A percentile compares a stretch with the other conserved stretches of the same genome.
Evolutionary conservation across 2,888 invertebrate genomes (phyloP).

Genomic region (Tipula vernalis): DNA sequence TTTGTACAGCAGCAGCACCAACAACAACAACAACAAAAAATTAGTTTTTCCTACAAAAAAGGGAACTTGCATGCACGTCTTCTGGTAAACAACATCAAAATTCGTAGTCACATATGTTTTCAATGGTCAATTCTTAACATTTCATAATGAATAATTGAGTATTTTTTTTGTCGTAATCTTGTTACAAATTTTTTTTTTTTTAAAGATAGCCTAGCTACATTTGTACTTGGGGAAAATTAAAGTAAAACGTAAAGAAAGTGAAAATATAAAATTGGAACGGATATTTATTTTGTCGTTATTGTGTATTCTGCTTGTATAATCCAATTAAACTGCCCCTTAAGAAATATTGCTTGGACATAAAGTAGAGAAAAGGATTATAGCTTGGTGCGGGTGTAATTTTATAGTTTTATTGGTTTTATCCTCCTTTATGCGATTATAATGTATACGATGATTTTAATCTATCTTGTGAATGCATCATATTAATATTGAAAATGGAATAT

Average conservation of each 20-base stretch:
- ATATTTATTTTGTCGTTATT: background rate
- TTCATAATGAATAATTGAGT: background rate
- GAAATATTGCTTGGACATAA: background rate
- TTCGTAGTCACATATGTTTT: background rate
- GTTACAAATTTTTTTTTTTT: background rate
- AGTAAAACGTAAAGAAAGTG: background rate
- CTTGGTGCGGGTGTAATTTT: background rate
- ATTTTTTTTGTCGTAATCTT: background rate
- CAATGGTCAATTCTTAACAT: slow-evolving; percentile 4
- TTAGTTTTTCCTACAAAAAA: background rate
- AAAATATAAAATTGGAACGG: background rate
- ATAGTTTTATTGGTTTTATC: background rate
- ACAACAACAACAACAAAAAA: background rate
- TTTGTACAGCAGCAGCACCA: background rate
- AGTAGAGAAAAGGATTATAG: background rate
- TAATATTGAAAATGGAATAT: background rate
- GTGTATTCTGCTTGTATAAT: background rate
- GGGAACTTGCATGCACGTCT: background rate
- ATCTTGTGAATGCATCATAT: background rate
- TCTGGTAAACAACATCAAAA: slow-evolving; percentile 4
- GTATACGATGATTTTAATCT: background rate
- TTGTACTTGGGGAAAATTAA: background rate
- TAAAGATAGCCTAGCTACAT: background rate
- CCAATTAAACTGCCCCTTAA: background rate
- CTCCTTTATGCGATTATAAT: background rate